Evolutionary conservation across 2,888 invertebrate genomes (phyloP).

Genomic region (Brassicogethes aeneus): DNA sequence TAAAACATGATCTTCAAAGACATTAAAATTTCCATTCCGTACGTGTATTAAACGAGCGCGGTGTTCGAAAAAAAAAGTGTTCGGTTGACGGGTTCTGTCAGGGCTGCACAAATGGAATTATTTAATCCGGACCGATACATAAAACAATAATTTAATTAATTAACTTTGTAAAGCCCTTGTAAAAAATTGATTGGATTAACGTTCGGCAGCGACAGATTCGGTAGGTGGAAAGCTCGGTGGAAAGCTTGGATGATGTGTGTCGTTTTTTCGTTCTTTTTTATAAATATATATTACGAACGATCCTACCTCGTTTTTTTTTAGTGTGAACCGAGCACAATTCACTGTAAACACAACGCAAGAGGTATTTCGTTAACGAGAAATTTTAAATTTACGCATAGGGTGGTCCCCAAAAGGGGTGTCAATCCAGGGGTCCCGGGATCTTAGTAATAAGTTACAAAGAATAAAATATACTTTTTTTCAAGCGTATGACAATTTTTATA

Average conservation of each 20-base stretch:
- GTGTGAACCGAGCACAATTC: slow-evolving; percentile 32
- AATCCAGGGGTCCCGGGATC: no score
- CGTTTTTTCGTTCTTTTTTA: no score
- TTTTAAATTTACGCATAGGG: slow-evolving; percentile 38
- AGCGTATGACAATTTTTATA: no score
- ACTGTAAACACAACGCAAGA: slow-evolving; percentile 36
- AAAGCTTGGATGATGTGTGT: background rate
- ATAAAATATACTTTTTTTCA: no score
- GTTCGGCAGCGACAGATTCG: slow-evolving; percentile 3
- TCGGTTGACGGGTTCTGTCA: background rate
- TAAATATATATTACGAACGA: background rate
- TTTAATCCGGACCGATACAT: background rate
- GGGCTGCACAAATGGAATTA: background rate
- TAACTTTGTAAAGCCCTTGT: background rate
- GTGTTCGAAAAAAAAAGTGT: background rate
- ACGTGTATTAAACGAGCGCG: no score
- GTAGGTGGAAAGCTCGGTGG: no score
- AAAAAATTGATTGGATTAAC: slow-evolving; percentile 13
- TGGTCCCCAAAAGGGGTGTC: no score
- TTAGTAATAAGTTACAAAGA: no score
- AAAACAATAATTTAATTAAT: slow-evolving; percentile 1
- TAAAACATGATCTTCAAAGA: no score
- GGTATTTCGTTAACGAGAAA: slow-evolving; percentile 38
- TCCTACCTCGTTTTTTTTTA: slow-evolving; percentile 5
- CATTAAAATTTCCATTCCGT: no score